A percentile compares a stretch with the other conserved stretches of the same genome.
phyloP scores from a whole-genome alignment of 2,113 vertebrate genomes.

The Pteropus alecto region DNA sequence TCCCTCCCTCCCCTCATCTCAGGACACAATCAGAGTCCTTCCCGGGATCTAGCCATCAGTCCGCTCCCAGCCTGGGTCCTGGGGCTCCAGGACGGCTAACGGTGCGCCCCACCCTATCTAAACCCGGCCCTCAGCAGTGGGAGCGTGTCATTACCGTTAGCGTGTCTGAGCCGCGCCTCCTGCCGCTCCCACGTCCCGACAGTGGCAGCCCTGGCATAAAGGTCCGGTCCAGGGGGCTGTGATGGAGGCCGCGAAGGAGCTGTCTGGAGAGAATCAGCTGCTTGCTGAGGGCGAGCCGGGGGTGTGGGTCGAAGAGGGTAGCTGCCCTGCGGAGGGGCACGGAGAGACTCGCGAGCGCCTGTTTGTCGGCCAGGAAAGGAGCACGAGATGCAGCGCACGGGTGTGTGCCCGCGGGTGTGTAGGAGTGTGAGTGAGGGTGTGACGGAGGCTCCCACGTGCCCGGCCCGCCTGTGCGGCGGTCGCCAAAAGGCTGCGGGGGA shows the following conservation, averaged over 20 bases:
- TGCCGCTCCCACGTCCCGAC: background rate
- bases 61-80: background rate
- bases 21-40: background rate
- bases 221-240: background rate
- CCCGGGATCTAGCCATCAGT: background rate
- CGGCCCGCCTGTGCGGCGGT: conserved; percentile 58
- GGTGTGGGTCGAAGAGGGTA: background rate
- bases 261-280: background rate
- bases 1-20: background rate
- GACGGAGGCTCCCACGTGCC: conserved; percentile 72
- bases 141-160: conserved; percentile 24
- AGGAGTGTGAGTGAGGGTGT: conserved; percentile 16
- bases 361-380: background rate
- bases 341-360: background rate
- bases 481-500: conserved; percentile 66
- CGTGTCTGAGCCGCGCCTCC: background rate
- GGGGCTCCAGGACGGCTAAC: rapidly evolving
- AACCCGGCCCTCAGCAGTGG: background rate
- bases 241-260: background rate
- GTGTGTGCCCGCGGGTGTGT: background rate
- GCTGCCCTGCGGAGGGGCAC: background rate
- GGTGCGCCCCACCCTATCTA: background rate
- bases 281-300: background rate
- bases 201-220: background rate
- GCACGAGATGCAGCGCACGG: conserved; percentile 8